Conservation (phyloP, 2,797 vertebrate species). For the Rhynchonycteris naso region DNA sequence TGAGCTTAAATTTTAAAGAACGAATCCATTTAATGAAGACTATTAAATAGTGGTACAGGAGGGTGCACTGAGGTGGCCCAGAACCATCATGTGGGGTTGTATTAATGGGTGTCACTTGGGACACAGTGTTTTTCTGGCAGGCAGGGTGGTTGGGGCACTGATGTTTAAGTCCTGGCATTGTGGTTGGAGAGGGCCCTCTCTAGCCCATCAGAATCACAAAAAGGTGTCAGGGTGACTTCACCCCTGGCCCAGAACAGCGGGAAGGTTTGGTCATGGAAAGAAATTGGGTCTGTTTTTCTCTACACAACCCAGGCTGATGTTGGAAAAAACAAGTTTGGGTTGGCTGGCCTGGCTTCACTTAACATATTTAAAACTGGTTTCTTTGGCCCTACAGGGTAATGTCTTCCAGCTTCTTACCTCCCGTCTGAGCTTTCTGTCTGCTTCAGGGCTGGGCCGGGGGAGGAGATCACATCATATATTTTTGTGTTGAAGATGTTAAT, state of each 20-base stretch:
- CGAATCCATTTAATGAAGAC: background rate
- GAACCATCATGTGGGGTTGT: fast-evolving
- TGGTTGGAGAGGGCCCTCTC: background rate
- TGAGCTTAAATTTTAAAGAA: background rate
- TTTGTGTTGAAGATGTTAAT: slow-evolving; percentile 82
- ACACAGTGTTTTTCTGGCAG: background rate
- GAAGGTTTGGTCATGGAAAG: slow-evolving; percentile 69
- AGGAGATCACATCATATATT: slow-evolving; percentile 81
- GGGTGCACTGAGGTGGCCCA: background rate
- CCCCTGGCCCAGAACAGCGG: background rate
- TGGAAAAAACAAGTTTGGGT: slow-evolving; percentile 76
- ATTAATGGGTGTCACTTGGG: background rate
- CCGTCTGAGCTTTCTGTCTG: slow-evolving; percentile 72
- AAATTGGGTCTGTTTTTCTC: slow-evolving; percentile 70
- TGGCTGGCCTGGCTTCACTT: slow-evolving; percentile 77
- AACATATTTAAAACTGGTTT: slow-evolving; percentile 84
- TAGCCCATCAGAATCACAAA: background rate
- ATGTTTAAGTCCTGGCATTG: background rate
- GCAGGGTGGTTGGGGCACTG: background rate
- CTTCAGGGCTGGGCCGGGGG: slow-evolving; percentile 66
- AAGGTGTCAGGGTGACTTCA: slow-evolving; percentile 55
- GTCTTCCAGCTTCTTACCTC: slow-evolving; percentile 71
- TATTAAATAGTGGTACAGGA: background rate
- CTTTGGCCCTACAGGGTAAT: slow-evolving; percentile 58
- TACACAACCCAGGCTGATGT: slow-evolving; percentile 40